A percentile compares a stretch with the other conserved stretches of the same genome.
phyloP scores from a whole-genome alignment of 1,140 invertebrate species.

The Odontomachus brunneus region DNA sequence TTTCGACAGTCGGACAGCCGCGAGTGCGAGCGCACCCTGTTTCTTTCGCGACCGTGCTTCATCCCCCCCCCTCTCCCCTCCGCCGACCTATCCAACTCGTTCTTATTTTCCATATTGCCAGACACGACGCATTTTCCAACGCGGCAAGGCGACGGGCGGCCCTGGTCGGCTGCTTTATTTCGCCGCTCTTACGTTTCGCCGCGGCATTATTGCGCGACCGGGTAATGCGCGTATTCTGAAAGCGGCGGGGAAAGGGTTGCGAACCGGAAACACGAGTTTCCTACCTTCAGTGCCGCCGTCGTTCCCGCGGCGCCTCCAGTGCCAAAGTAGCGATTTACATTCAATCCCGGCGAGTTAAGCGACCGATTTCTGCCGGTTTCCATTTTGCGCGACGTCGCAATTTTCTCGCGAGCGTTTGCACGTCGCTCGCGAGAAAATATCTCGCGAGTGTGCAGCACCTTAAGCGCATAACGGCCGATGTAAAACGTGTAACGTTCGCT shows the following conservation, averaged over 20 bases:
- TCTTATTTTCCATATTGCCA: slow-evolving; percentile 72
- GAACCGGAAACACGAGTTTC: slow-evolving; percentile 51
- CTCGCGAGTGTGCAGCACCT: slow-evolving; percentile 13
- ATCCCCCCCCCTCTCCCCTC: not conserved
- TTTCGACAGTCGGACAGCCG: slow-evolving; percentile 1
- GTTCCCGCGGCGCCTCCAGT: slow-evolving; percentile 3
- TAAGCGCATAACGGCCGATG: slow-evolving; percentile 11
- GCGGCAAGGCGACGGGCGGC: slow-evolving; percentile 42
- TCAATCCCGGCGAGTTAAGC: slow-evolving; percentile 58
- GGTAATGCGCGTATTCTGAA: slow-evolving; percentile 36
- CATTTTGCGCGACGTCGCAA: slow-evolving; percentile 34
- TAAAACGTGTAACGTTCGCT: not conserved
- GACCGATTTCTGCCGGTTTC: slow-evolving; percentile 43
- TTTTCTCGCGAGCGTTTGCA: slow-evolving; percentile 39
- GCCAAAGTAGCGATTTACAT: slow-evolving; percentile 60
- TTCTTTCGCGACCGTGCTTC: slow-evolving; percentile 7
- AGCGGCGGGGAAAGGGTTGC: slow-evolving; percentile 18
- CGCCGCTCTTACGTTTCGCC: slow-evolving; percentile 2
- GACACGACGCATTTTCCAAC: slow-evolving; percentile 67
- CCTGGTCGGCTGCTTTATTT: slow-evolving; percentile 29
- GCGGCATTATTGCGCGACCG: slow-evolving; percentile 18
- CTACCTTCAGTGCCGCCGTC: slow-evolving; percentile 18
- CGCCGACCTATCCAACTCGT: slow-evolving; percentile 35
- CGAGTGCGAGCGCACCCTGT: not conserved
- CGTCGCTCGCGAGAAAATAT: not conserved